phyloP scores from a whole-genome alignment of 2,797 vertebrate genomes.

The Scyliorhinus canicula region DNA sequence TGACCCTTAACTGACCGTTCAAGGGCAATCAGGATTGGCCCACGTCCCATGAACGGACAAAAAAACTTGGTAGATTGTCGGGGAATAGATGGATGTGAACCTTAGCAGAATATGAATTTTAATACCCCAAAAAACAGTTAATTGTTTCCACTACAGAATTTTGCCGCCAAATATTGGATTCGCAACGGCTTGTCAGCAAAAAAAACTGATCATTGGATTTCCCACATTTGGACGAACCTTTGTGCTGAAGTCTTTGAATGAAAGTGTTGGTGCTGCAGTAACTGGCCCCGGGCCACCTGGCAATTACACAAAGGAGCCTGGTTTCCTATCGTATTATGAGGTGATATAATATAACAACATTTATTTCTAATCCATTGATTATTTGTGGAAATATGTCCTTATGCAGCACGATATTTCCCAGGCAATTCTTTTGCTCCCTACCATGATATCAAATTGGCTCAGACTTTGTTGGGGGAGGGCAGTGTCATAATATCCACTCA shows the following conservation, averaged over 20 bases:
- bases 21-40: no score
- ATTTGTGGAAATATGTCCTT: neutral
- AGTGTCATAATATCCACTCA: no score
- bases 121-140: neutral
- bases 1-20: no score
- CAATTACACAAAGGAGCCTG: neutral
- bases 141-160: slow-evolving; percentile 41
- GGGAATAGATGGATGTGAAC: no score
- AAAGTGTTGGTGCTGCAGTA: neutral
- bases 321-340: slow-evolving; percentile 22
- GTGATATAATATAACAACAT: neutral
- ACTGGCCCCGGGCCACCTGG: neutral
- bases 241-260: neutral
- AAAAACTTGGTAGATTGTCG: no score
- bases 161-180: slow-evolving; percentile 44
- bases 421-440: neutral
- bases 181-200: slow-evolving; percentile 44
- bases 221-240: neutral
- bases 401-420: neutral
- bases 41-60: no score
- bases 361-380: neutral
- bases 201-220: slow-evolving; percentile 40
- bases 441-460: neutral
- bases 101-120: neutral
- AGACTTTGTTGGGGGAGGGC: neutral